Conservation (phyloP, 2,113 vertebrate genomes). For the Bos taurus region DNA sequence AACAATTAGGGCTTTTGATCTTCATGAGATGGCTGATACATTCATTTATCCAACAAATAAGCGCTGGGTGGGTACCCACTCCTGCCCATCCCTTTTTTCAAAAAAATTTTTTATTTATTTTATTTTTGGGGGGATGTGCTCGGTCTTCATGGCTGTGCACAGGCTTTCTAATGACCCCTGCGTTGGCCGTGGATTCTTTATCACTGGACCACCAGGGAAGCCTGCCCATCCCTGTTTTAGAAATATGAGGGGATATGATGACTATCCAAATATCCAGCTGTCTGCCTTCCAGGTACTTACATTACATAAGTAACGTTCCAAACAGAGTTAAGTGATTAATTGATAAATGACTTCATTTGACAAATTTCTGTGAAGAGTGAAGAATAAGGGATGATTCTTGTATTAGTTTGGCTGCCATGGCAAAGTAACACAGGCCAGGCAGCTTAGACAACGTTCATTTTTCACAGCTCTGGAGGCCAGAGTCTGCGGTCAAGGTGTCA, state of each 20-base stretch:
- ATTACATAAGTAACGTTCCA: background rate
- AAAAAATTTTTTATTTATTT: background rate
- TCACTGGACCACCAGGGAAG: background rate
- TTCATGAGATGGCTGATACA: background rate
- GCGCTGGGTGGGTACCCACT: background rate
- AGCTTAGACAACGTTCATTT: accelerated
- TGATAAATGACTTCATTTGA: too few relatives aligned
- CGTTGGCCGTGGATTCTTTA: background rate
- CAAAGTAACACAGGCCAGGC: background rate
- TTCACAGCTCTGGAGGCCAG: background rate
- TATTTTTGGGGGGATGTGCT: background rate
- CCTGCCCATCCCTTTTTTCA: background rate
- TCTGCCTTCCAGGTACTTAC: background rate
- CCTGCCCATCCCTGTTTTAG: background rate
- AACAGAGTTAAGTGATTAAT: background rate
- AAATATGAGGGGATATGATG: background rate
- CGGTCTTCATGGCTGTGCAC: background rate
- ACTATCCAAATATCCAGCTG: background rate
- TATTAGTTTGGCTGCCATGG: background rate
- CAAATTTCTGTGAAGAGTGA: background rate
- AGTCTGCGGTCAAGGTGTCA: accelerated
- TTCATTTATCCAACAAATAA: background rate
- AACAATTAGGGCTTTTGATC: background rate
- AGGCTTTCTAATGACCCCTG: background rate
- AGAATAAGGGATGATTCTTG: background rate